Percentiles rank a stretch among this genome's conserved stretches.
These are phyloP conservation scores for Erebia ligea DNA, from an alignment of 2,888 invertebrate genomes.

Conservation along the genomic window DNA sequence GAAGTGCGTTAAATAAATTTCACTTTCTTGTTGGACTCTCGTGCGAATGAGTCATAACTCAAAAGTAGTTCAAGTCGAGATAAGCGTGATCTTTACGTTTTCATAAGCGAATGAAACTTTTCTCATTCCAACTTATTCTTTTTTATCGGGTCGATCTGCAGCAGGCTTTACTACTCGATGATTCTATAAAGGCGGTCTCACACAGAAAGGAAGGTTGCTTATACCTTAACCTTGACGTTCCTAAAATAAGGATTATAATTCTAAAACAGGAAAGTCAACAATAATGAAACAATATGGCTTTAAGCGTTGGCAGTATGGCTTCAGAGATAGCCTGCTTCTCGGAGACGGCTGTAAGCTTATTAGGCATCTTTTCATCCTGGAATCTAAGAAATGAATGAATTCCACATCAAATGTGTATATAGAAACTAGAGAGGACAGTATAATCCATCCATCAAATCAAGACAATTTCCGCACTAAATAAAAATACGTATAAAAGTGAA, in stretches of 20 bases:
- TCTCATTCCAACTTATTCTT: constrained; percentile 77
- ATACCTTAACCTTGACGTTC: no score
- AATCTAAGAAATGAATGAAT: no score
- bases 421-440: background rate
- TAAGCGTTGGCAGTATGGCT: no score
- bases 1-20: constrained; percentile 21
- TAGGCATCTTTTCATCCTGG: background rate
- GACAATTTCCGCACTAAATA: background rate
- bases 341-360: background rate
- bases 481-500: background rate
- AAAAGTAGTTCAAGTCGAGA: constrained; percentile 68
- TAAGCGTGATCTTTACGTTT: constrained; percentile 75
- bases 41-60: constrained; percentile 58
- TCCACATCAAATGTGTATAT: no score
- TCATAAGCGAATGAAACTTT: constrained; percentile 78
- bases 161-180: constrained; percentile 61
- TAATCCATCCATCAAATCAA: constrained; percentile 5
- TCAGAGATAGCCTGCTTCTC: no score
- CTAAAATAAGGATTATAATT: no score
- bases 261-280: no score
- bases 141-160: constrained; percentile 59
- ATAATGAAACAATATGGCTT: no score
- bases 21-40: constrained; percentile 28
- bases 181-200: constrained; percentile 47
- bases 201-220: background rate